These are phyloP conservation scores for Hipparchia sbordonii DNA, from an alignment of 2,888 invertebrate species.

Conservation along the genomic window DNA sequence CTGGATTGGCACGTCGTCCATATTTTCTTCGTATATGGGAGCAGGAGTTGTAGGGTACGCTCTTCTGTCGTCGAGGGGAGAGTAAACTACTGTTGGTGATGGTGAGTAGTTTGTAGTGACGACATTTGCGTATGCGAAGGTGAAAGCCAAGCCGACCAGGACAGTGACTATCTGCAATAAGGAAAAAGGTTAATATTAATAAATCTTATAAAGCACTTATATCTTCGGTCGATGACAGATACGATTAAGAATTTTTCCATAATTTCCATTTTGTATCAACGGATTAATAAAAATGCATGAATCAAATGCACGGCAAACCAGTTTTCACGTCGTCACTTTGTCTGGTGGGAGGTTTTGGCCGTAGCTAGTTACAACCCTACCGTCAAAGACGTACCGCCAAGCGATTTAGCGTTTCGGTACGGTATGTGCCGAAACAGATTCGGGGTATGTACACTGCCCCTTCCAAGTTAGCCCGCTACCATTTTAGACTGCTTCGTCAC, in stretches of 20 bases:
- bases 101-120: neutral
- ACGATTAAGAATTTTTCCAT: neutral
- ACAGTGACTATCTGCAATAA: conserved; percentile 1
- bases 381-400: too few species aligned
- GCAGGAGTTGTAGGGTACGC: conserved; percentile 1
- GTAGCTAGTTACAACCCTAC: too few species aligned
- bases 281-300: neutral
- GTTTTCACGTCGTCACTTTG: neutral
- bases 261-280: neutral
- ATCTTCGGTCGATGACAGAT: neutral
- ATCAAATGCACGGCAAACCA: neutral
- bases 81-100: neutral
- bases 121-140: neutral
- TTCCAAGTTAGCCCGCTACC: too few species aligned
- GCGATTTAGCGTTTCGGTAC: too few species aligned
- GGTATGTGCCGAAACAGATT: too few species aligned
- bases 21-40: conserved; percentile 10
- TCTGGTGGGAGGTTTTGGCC: too few species aligned
- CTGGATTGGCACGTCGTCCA: neutral
- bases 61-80: neutral
- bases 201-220: neutral
- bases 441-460: too few species aligned
- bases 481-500: too few species aligned
- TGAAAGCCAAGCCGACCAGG: neutral
- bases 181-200: neutral